Evolutionary conservation across 2,797 vertebrate genomes (phyloP).

Genomic region (Labroides dimidiatus): DNA sequence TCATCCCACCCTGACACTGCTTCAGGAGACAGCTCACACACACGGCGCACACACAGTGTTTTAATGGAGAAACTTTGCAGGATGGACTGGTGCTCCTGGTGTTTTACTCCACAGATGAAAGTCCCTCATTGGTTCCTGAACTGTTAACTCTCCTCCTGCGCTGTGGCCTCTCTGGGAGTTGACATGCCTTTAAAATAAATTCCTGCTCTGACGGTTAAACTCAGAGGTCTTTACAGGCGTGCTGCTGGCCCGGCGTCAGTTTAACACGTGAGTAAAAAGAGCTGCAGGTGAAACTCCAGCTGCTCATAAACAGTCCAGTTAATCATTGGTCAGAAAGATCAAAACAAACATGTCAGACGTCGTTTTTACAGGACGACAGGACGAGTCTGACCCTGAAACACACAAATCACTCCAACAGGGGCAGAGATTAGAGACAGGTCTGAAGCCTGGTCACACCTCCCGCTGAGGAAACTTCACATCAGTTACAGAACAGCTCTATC

Average conservation of each 20-base stretch:
- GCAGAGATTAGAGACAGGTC: not conserved
- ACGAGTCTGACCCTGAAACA: not conserved
- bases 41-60: not conserved
- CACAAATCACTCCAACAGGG: not conserved
- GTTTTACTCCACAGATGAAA: too few relatives aligned
- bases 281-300: conserved; percentile 43
- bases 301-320: conserved; percentile 47
- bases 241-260: not conserved
- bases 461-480: too few relatives aligned
- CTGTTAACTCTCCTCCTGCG: too few relatives aligned
- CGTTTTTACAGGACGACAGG: not conserved
- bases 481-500: too few relatives aligned
- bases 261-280: conserved; percentile 20
- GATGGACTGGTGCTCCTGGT: not conserved
- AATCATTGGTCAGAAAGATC: conserved; percentile 57
- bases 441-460: too few relatives aligned
- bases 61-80: not conserved
- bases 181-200: not conserved
- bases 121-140: too few relatives aligned
- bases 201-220: conserved; percentile 1
- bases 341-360: conserved; percentile 52
- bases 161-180: too few relatives aligned
- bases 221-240: conserved; percentile 1
- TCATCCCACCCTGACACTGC: not conserved
- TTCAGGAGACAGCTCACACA: not conserved